Conservation (phyloP, 30 jellyfish, hydroid and myxozoan species). For the Aurelia sp. region DNA sequence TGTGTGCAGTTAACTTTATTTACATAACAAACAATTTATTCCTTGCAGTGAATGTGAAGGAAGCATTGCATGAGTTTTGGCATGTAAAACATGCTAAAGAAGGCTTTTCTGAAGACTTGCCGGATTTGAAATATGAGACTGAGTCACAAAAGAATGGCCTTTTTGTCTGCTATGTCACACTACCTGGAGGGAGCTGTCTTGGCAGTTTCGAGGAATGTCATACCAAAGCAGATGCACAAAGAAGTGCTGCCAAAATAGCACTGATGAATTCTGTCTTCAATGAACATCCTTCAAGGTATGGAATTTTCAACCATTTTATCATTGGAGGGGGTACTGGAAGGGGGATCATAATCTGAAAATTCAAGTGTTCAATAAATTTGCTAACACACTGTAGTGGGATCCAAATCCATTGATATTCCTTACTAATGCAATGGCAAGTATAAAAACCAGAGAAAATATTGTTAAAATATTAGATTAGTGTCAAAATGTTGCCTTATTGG, state of each 20-base stretch:
- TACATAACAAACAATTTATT: not conserved
- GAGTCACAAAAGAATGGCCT: constrained; percentile 48
- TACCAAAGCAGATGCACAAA: constrained; percentile 78
- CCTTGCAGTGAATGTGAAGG: constrained; percentile 69
- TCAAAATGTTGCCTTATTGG: too few relatives aligned
- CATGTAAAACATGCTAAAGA: constrained; percentile 12
- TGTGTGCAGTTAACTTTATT: too few relatives aligned
- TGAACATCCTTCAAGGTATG: constrained; percentile 79
- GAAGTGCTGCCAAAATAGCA: constrained; percentile 82
- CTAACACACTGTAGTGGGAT: too few relatives aligned
- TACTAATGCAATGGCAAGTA: too few relatives aligned
- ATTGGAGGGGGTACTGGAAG: too few relatives aligned
- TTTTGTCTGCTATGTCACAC: constrained; percentile 70
- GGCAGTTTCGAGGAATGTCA: constrained; percentile 77
- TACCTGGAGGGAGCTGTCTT: constrained; percentile 84
- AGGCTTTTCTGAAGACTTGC: not conserved
- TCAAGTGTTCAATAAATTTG: too few relatives aligned
- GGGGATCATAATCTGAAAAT: too few relatives aligned
- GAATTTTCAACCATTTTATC: not conserved
- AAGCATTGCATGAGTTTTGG: constrained; percentile 74
- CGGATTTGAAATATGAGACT: constrained; percentile 48
- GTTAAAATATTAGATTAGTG: too few relatives aligned
- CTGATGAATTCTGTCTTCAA: constrained; percentile 74
- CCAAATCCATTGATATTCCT: too few relatives aligned
- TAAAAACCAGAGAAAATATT: too few relatives aligned